phyloP scores from a whole-genome alignment of 2,888 invertebrate genomes.

The Oscheius sp. region DNA sequence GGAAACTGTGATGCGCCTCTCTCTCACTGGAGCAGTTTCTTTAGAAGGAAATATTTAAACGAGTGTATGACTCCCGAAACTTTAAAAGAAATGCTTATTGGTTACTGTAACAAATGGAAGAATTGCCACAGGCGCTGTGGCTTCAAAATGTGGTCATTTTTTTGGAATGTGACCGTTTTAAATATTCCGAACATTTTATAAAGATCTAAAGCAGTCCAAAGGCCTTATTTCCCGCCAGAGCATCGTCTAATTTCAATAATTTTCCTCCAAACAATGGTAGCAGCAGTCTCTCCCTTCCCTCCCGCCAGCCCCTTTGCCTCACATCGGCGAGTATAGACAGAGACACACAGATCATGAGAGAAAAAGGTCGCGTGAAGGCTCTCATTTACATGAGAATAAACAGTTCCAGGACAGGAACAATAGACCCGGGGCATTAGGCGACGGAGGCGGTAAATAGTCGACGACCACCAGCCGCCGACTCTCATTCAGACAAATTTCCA shows the following conservation, averaged over 20 bases:
- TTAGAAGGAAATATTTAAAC: conserved; percentile 11
- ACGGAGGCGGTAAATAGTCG: conserved; percentile 24
- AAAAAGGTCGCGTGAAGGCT: background rate
- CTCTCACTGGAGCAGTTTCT: too few species aligned
- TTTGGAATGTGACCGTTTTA: too few species aligned
- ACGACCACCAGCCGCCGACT: background rate
- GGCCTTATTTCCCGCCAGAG: too few species aligned
- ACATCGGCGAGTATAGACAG: background rate
- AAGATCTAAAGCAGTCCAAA: too few species aligned
- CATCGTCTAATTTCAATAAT: background rate
- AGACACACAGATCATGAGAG: too few species aligned
- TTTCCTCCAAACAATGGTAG: too few species aligned
- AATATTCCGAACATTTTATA: too few species aligned
- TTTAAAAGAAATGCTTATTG: too few species aligned
- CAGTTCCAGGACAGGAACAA: conserved; percentile 29
- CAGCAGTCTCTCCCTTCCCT: too few species aligned
- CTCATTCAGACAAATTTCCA: too few species aligned
- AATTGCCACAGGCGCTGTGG: background rate
- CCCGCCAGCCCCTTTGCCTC: background rate
- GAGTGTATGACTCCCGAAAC: too few species aligned
- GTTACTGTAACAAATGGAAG: background rate
- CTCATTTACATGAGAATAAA: conserved; percentile 40
- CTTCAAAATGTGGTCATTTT: too few species aligned
- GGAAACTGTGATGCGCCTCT: conserved; percentile 4
- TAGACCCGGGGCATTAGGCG: background rate